These are phyloP conservation scores for Lithobates sylvaticus DNA, from an alignment of 2,797 vertebrate genomes.

Conservation along the genomic window DNA sequence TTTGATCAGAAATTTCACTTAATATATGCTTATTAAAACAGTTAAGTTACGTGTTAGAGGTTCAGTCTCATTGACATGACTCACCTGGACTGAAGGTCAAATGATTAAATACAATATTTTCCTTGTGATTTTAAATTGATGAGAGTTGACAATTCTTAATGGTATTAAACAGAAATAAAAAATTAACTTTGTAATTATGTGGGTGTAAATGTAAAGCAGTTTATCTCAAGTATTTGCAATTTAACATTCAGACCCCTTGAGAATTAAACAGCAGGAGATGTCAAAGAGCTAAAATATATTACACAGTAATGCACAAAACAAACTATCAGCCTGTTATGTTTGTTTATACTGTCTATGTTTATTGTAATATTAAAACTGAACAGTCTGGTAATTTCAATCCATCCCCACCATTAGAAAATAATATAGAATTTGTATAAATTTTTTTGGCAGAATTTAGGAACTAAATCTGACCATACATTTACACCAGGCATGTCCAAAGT, in stretches of 20 bases:
- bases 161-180: constrained; percentile 12
- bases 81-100: constrained; percentile 13
- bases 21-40: too few species aligned
- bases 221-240: constrained; percentile 13
- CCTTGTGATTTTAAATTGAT: not conserved
- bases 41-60: too few species aligned
- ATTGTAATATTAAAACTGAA: not conserved
- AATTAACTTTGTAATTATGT: constrained; percentile 29
- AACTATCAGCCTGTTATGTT: not conserved
- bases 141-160: not conserved
- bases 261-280: constrained; percentile 18
- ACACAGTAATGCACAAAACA: not conserved
- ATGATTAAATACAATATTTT: not conserved
- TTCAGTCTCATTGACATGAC: too few species aligned
- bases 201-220: constrained; percentile 13
- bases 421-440: not conserved
- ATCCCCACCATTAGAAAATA: not conserved
- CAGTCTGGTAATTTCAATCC: not conserved
- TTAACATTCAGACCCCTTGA: constrained; percentile 1
- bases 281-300: not conserved
- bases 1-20: too few species aligned
- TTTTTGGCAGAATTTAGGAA: not conserved
- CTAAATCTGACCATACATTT: not conserved
- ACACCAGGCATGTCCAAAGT: too few species aligned
- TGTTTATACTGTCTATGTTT: not conserved